Percentiles rank a stretch among this genome's conserved stretches.
phyloP scores from a whole-genome alignment of 2,888 invertebrate genomes.

The Bombylius discolor region DNA sequence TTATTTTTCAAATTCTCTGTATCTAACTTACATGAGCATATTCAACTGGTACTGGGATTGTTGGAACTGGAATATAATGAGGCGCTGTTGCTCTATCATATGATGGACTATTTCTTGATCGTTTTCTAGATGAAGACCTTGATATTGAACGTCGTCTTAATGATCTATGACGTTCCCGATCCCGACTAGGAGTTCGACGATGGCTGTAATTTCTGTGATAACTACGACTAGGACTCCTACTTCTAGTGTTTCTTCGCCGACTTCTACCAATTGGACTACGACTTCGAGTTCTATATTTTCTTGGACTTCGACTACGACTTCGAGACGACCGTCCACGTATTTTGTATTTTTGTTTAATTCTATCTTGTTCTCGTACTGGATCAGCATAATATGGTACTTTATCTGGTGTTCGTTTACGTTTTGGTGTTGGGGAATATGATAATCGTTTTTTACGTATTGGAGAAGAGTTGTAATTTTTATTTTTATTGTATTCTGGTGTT shows the following conservation, averaged over 20 bases:
- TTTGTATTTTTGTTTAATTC: constrained; percentile 10
- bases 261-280: constrained; percentile 8
- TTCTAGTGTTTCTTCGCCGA: constrained; percentile 3
- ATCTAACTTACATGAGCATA: constrained; percentile 2
- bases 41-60: constrained; percentile 2
- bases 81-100: background rate
- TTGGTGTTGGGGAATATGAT: background rate
- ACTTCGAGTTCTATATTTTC: constrained; percentile 5
- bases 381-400: constrained; percentile 19
- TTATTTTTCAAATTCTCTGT: background rate
- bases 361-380: constrained; percentile 18
- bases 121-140: background rate
- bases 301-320: constrained; percentile 2
- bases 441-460: background rate
- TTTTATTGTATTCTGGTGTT: too few relatives aligned
- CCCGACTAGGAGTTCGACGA: constrained; percentile 7
- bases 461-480: background rate
- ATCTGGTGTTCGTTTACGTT: constrained; percentile 8
- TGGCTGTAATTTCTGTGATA: background rate
- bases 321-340: too few relatives aligned
- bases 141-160: background rate
- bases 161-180: constrained; percentile 6
- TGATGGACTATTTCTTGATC: background rate
- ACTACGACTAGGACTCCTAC: constrained; percentile 9
- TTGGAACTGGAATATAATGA: background rate